Evolutionary conservation across 2,888 invertebrate species (phyloP), one percentile per base, ranked within the genome.

Genomic region (Drosophila pseudotakahashii): DNA sequence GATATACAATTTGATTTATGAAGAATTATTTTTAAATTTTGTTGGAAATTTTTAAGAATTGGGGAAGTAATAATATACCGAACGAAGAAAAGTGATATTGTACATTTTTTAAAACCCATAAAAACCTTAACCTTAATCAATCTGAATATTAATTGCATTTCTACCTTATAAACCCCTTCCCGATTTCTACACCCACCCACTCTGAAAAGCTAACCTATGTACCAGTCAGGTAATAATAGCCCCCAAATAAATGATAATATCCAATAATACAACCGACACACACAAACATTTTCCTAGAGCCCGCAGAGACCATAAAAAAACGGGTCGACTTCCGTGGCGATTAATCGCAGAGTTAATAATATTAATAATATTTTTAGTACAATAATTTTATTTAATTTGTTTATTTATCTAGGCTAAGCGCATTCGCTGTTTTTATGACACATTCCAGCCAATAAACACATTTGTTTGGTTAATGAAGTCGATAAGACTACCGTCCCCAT

Each of bases 381-480:
- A 74, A 81, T 81, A 84, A 81, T 81, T 84, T 87, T 69, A 67
- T 77, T 82, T 82, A 82, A 82, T 82, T 88, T 82, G 82, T 82
- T 82, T 79, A 81, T 82, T 88, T 82, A 88, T 82, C 85, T 74
- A 72, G 77, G 59, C 66, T 71, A 81, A 76, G 52, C 73, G 67
- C 13, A 44, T 62, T 59, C 62, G 48, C 41, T 14, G 26, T 34
- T 48, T 77, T 79, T 79, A 77, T 63, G 52, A 47, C 61, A 14
- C 37, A 13, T 52, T 41, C 19, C 36, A 19, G 60, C 48, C 73
- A 82, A 81, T 88, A 82, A 88, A 82, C 82, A 75, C 81, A 82
- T 88, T 82, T 82, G 82, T 85, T 82, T 81, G 72, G 82, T 81
- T 85, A 82, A 82, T 88, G 79, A 82, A 82, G 76, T 68, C 82